Evolutionary conservation across 2,797 vertebrate genomes (phyloP), one percentile per base, ranked within the genome.

Genomic region (Melanotaenia parkinsoni): DNA sequence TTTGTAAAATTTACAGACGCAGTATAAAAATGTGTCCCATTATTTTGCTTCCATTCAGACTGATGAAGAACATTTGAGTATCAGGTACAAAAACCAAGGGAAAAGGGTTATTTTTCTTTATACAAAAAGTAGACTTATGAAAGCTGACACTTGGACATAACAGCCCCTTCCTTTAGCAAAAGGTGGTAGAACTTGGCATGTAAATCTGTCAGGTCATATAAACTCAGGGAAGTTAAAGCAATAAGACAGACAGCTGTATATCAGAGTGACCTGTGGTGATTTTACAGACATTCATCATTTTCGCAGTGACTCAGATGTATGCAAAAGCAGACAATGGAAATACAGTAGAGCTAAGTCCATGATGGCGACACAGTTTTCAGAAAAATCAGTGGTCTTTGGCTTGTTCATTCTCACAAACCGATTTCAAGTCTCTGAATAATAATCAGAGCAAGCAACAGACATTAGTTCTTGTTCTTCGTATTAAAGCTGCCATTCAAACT

Each of bases 131-230:
- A 54, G 78, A 78, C 50, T 30, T 70, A 40, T 72, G 20, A n/a
- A 58, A 79, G 40, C 24, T 67, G 76, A 87, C 80, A 12, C 26
- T n/a, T 40, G 84, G 82, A 82, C 85, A 85, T 76, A 87, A 86
- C 83, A 89, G 59, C 5, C 24, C 56, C 24, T 67, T 57, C 20
- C 14, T 79, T 67, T 38, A 60, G 63, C 58, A 76, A 63, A 81
- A 81, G 59, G 77, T 74, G 79, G 75, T 59, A 77, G 68, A 76
- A 82, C 37, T 37, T 53, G 58, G 64, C 63, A 76, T 57, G 60
- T 33, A 79, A 77, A 66, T 58, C 57, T 81, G 80, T 85, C 84
- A 72, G 57, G 12, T 79, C 58, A 59, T 83, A 88, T 84, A 71
- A 82, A 72, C 63, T 69, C 61, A 22, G 26, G 56, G 22, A 61